Evolutionary conservation across 2,888 invertebrate species (phyloP).

Genomic region (Zeuzera pyrina): DNA sequence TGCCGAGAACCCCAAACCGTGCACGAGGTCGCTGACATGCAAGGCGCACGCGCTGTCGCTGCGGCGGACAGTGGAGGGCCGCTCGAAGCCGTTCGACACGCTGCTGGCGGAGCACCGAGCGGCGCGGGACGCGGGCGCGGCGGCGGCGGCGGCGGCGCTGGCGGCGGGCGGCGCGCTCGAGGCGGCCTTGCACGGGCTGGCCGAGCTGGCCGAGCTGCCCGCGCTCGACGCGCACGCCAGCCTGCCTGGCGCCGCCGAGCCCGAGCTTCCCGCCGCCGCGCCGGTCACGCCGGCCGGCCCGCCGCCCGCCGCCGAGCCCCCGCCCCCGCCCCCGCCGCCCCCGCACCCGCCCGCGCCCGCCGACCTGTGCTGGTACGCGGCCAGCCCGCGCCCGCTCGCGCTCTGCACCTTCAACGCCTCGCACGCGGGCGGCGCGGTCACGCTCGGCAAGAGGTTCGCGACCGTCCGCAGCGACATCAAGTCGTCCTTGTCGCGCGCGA

Average conservation of each 20-base stretch:
- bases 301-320: constrained; percentile 40
- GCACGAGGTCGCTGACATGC: constrained; percentile 85
- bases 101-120: constrained; percentile 82
- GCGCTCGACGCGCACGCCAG: constrained; percentile 58
- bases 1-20: constrained; percentile 79
- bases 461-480: constrained; percentile 65
- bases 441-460: constrained; percentile 65
- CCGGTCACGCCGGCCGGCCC: constrained; percentile 48
- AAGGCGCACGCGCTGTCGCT: constrained; percentile 79
- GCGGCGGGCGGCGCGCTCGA: constrained; percentile 17
- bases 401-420: constrained; percentile 72
- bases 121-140: constrained; percentile 65
- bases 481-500: constrained; percentile 51
- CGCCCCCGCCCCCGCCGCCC: constrained; percentile 20
- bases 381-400: constrained; percentile 74
- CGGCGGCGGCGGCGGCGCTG: constrained; percentile 25
- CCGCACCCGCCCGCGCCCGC: constrained; percentile 40
- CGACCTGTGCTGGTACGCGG: constrained; percentile 64
- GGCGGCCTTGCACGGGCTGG: constrained; percentile 42
- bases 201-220: constrained; percentile 54
- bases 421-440: constrained; percentile 71
- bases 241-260: constrained; percentile 48
- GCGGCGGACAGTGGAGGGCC: constrained; percentile 79
- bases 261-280: constrained; percentile 48
- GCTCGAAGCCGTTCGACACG: constrained; percentile 82